Conservation (phyloP, 1,140 invertebrate species). For the Euwallacea similis region DNA sequence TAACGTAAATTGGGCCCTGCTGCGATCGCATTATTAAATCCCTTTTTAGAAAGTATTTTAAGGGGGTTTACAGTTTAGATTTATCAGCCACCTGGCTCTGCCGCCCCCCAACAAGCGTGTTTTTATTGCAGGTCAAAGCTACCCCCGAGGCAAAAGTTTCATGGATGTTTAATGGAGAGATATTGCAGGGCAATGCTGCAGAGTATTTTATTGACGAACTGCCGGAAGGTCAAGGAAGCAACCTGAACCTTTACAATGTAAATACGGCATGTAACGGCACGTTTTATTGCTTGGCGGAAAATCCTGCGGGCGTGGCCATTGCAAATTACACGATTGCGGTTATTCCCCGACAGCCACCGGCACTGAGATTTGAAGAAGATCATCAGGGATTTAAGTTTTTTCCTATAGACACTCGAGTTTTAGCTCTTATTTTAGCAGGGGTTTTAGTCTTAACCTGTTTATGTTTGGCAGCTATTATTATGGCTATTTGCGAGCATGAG, state of each 20-base stretch:
- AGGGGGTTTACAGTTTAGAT: no score
- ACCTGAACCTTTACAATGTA: slow-evolving; percentile 72
- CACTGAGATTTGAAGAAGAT: slow-evolving; percentile 45
- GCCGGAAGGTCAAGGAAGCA: slow-evolving; percentile 68
- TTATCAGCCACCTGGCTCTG: no score
- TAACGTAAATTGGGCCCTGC: slow-evolving; percentile 1
- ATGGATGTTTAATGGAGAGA: slow-evolving; percentile 78
- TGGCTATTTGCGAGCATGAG: slow-evolving; percentile 49
- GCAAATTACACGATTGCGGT: slow-evolving; percentile 77
- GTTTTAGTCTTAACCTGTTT: slow-evolving; percentile 58
- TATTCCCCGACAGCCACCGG: slow-evolving; percentile 64
- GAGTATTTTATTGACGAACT: slow-evolving; percentile 69
- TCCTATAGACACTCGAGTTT: slow-evolving; percentile 68
- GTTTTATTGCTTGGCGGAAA: slow-evolving; percentile 78
- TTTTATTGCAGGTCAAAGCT: slow-evolving; percentile 62
- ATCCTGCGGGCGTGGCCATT: slow-evolving; percentile 72
- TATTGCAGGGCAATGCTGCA: slow-evolving; percentile 68
- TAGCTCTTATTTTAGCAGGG: slow-evolving; percentile 56
- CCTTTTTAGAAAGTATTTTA: no score
- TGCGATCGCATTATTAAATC: no score
- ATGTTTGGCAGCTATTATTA: slow-evolving; percentile 60
- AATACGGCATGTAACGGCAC: slow-evolving; percentile 75
- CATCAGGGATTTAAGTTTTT: slow-evolving; percentile 48
- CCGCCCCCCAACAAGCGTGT: no score
- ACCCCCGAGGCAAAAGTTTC: slow-evolving; percentile 74